Percentiles rank a stretch among this genome's conserved stretches.
Conservation (phyloP, 1,140 invertebrate genomes). For the Danaus melanippus region DNA sequence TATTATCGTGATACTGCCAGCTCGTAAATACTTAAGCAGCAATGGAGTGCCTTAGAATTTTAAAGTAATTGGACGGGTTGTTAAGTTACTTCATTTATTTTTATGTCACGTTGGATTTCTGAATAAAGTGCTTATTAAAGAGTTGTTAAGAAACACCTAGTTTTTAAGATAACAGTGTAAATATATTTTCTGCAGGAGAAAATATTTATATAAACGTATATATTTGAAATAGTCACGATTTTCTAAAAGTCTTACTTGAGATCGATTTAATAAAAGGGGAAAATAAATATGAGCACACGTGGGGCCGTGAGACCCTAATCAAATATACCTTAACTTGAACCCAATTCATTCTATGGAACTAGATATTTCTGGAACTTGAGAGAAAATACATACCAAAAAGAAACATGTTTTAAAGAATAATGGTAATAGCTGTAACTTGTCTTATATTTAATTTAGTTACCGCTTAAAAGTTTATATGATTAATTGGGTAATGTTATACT, state of each 20-base stretch:
- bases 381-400: too few relatives aligned
- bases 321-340: constrained; percentile 48
- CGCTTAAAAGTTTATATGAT: too few relatives aligned
- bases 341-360: constrained; percentile 4
- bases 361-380: too few relatives aligned
- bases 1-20: constrained; percentile 50
- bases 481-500: too few relatives aligned
- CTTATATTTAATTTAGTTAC: too few relatives aligned
- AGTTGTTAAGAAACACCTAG: too few relatives aligned
- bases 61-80: constrained; percentile 40
- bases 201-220: constrained; percentile 18
- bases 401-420: too few relatives aligned
- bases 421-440: too few relatives aligned
- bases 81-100: constrained; percentile 25
- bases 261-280: constrained; percentile 42
- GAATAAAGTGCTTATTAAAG: constrained; percentile 10
- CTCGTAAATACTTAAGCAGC: constrained; percentile 52
- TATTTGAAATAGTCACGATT: constrained; percentile 10
- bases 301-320: constrained; percentile 44
- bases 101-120: constrained; percentile 21
- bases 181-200: too few relatives aligned
- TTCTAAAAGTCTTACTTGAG: constrained; percentile 35
- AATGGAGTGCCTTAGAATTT: constrained; percentile 41
- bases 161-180: too few relatives aligned
- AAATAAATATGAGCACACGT: constrained; percentile 44